phyloP scores from a whole-genome alignment of 1,140 invertebrate genomes.

The Druon quercuslanigerum region DNA sequence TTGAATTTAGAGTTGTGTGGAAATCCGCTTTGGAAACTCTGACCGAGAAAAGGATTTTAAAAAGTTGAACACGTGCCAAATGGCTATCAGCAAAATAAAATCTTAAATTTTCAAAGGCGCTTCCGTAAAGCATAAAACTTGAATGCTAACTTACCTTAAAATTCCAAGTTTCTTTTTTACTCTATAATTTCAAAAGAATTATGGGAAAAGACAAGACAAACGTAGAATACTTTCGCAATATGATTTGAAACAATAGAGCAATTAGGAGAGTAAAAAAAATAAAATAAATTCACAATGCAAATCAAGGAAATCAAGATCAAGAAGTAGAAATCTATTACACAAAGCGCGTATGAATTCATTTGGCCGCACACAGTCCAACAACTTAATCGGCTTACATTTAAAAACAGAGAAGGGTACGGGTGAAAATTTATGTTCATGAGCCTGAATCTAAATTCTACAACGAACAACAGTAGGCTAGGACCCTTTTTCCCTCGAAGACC shows the following conservation, averaged over 20 bases:
- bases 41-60: too few relatives aligned
- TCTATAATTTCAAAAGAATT: too few relatives aligned
- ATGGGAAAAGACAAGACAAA: background rate
- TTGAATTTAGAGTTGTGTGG: too few relatives aligned
- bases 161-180: too few relatives aligned
- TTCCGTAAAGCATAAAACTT: too few relatives aligned
- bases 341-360: conserved; percentile 26
- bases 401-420: conserved; percentile 19
- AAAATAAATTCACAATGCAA: background rate
- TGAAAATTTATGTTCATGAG: conserved; percentile 30
- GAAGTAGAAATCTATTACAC: conserved; percentile 24
- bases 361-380: background rate
- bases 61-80: too few relatives aligned
- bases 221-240: conserved; percentile 3
- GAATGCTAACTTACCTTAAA: too few relatives aligned
- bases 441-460: conserved; percentile 25
- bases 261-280: background rate
- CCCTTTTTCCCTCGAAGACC: conserved; percentile 36
- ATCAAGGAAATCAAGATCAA: conserved; percentile 10
- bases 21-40: too few relatives aligned
- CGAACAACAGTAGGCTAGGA: conserved; percentile 23
- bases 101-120: too few relatives aligned
- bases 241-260: conserved; percentile 19
- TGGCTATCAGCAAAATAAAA: too few relatives aligned
- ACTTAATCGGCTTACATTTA: conserved; percentile 28